Percentiles rank a stretch among this genome's conserved stretches.
Evolutionary conservation across 2,888 invertebrate species (phyloP).

Genomic region (Spilosoma lubricipeda): DNA sequence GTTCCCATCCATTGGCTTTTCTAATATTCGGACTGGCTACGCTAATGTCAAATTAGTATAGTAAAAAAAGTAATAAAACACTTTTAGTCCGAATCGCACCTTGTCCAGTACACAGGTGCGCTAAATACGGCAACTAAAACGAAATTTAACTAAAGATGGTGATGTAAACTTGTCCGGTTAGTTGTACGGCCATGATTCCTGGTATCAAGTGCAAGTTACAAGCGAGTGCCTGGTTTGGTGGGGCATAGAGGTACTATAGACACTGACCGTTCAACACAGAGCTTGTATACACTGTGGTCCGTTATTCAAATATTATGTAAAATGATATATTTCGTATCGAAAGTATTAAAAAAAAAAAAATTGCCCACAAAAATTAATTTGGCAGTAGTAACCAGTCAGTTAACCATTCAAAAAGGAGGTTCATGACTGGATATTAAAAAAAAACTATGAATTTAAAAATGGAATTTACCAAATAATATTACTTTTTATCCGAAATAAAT

Average conservation of each 20-base stretch:
- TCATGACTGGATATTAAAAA: not conserved
- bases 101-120: constrained; percentile 26
- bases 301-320: constrained; percentile 24
- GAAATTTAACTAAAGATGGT: constrained; percentile 25
- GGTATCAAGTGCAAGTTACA: constrained; percentile 7
- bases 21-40: constrained; percentile 44
- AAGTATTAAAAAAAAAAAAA: constrained; percentile 10
- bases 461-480: constrained; percentile 15
- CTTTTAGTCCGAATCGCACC: constrained; percentile 42
- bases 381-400: not conserved
- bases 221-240: constrained; percentile 76
- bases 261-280: constrained; percentile 39
- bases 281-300: constrained; percentile 53
- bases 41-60: constrained; percentile 45
- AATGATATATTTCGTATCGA: constrained; percentile 44
- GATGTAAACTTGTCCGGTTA: constrained; percentile 12
- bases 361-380: not conserved
- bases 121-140: constrained; percentile 22
- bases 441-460: constrained; percentile 10
- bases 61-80: constrained; percentile 33
- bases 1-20: constrained; percentile 13
- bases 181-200: constrained; percentile 40
- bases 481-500: constrained; percentile 45
- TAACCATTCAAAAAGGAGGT: not conserved
- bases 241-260: constrained; percentile 41